A percentile compares a stretch with the other conserved stretches of the same genome.
Conservation (phyloP, 2,888 invertebrate species). For the Archips xylosteana region DNA sequence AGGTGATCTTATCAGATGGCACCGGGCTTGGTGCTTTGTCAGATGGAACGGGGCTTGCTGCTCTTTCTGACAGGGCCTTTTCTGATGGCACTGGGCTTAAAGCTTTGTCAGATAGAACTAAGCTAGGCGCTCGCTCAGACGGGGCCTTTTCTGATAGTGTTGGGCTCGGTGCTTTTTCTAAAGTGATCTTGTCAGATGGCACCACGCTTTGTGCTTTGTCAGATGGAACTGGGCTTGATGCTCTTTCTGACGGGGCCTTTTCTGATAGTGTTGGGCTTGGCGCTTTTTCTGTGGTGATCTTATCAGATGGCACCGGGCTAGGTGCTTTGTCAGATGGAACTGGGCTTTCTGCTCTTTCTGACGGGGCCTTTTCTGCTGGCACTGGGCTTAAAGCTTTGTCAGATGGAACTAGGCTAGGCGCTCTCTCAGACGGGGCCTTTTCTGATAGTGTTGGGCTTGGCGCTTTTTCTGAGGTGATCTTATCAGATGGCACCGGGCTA, state of each 20-base stretch:
- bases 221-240: slow-evolving; percentile 9
- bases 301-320: slow-evolving; percentile 5
- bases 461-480: no score
- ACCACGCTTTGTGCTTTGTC: slow-evolving; percentile 25
- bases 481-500: background rate
- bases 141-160: no score
- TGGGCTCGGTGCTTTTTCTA: background rate
- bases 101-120: background rate
- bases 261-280: slow-evolving; percentile 13
- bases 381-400: slow-evolving; percentile 25
- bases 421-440: background rate
- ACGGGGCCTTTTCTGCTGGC: slow-evolving; percentile 13
- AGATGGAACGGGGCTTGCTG: no score
- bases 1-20: background rate
- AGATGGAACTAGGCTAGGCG: background rate
- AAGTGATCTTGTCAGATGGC: no score
- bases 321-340: background rate
- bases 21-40: slow-evolving; percentile 4
- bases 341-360: background rate
- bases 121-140: slow-evolving; percentile 7
- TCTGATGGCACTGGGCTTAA: background rate
- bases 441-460: background rate
- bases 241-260: slow-evolving; percentile 7
- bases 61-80: background rate
- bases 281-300: background rate